Evolutionary conservation across 2,888 invertebrate genomes (phyloP), one percentile per base, ranked within the genome.

Genomic region (Xanthorhoe designata): DNA sequence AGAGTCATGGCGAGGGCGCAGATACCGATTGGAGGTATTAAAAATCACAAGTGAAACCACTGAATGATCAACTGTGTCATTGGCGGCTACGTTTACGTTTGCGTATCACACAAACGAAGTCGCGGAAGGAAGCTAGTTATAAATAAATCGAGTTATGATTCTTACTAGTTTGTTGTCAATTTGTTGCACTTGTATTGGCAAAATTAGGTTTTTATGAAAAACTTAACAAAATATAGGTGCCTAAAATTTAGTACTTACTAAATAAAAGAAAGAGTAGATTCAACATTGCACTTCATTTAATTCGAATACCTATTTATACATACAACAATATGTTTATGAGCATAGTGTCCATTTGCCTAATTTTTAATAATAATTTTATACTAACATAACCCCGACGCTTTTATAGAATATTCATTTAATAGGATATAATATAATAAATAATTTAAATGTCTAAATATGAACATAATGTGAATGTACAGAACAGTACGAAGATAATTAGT

Each of bases 381-480:
- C 72, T 77, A 75, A 71, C 60, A 66, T 70, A 71, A 69, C 71
- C 74, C 75, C 73, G 63, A 75, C 81, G 79, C 80, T 83, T 81
- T 71, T 70, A 61, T 65, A 75, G 68, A 72, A 67, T 70, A 72
- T 74, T 70, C 51, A 62, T 70, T 71, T 66, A 71, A 72, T 70
- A 69, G 64, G 62, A 72, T 67, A 68, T 64, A 68, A 75, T 73
- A 75, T 74, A 70, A 70, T 68, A 65, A 56, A 69, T 77, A 70
- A 75, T 73, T 86, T 93, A 96, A 87, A 98, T 96, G 80, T 96
- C 97, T 85, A 98, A 83, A 89, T 96, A 98, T 75, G 97, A 97
- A 93, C 98, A 98, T 75, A 97, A 82, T 70, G 96, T 91, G 91
- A 98, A 98, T 66, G 97, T 96, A 80, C 96, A 94, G 86, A 97